These are phyloP conservation scores for Hemitrygon akajei DNA, from an alignment of 2,797 vertebrate genomes.

Conservation along the genomic window DNA sequence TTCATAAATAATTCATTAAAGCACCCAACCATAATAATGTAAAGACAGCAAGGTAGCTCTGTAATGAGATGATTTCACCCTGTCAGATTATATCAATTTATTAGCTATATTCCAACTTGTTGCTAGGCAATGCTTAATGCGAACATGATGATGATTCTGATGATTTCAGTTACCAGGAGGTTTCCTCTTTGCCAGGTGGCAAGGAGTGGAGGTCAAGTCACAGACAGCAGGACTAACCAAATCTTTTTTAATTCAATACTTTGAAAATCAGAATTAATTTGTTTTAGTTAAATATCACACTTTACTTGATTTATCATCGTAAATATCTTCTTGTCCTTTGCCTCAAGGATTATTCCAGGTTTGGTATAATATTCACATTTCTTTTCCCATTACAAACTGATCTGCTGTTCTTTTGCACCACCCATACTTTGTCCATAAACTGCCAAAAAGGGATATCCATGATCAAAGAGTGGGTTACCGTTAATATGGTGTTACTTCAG, in stretches of 20 bases:
- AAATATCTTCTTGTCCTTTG: background rate
- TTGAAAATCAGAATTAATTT: background rate
- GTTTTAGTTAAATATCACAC: background rate
- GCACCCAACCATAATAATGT: background rate
- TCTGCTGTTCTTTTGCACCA: background rate
- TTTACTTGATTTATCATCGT: background rate
- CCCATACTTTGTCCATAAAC: background rate
- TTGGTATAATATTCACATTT: too few relatives aligned
- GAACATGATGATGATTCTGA: background rate
- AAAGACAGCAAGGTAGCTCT: conserved; percentile 6
- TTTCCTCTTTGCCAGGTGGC: background rate
- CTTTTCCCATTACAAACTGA: too few relatives aligned
- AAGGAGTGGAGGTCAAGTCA: background rate
- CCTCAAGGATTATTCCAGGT: background rate
- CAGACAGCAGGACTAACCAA: background rate
- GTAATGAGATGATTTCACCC: conserved; percentile 31
- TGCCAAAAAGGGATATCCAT: background rate
- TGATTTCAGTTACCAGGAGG: conserved; percentile 1
- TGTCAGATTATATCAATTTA: conserved; percentile 31
- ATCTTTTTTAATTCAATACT: background rate
- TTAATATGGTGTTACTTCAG: background rate
- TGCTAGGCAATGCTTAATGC: background rate
- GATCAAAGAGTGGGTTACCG: background rate
- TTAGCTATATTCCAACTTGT: conserved; percentile 22
- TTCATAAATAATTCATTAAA: conserved; percentile 29